These are phyloP conservation scores for Thripadectes ignobilis DNA, from an alignment of 2,797 vertebrate species.

Conservation along the genomic window DNA sequence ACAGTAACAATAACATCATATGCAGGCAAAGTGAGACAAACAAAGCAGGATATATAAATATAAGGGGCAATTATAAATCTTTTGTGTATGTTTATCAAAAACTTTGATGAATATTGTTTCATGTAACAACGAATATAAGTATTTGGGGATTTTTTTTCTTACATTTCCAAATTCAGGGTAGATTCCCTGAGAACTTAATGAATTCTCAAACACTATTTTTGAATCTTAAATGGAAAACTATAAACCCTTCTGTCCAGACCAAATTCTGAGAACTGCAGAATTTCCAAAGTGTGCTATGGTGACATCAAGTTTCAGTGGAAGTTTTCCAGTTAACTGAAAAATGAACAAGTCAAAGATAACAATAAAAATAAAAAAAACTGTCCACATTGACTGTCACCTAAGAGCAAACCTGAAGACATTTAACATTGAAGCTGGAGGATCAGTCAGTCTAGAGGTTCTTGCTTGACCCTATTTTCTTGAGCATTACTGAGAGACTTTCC, in stretches of 20 bases:
- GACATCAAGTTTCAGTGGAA: not conserved
- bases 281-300: not conserved
- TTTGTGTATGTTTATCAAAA: not conserved
- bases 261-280: not conserved
- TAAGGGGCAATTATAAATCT: not conserved
- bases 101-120: not conserved
- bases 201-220: not conserved
- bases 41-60: not conserved
- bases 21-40: not conserved
- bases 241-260: not conserved
- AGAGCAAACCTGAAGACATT: not conserved
- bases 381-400: not conserved
- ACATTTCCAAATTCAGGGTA: not conserved
- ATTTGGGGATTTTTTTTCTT: not conserved
- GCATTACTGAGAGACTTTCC: not conserved
- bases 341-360: not conserved
- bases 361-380: not conserved
- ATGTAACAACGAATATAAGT: not conserved
- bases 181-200: not conserved
- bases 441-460: not conserved
- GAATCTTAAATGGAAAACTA: not conserved
- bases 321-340: not conserved
- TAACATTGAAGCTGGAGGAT: not conserved
- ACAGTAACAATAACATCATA: not conserved
- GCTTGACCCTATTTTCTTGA: not conserved